Percentiles rank a stretch among this genome's conserved stretches.
Conservation (phyloP, 2,113 vertebrate species). For the Pantherophis guttatus region DNA sequence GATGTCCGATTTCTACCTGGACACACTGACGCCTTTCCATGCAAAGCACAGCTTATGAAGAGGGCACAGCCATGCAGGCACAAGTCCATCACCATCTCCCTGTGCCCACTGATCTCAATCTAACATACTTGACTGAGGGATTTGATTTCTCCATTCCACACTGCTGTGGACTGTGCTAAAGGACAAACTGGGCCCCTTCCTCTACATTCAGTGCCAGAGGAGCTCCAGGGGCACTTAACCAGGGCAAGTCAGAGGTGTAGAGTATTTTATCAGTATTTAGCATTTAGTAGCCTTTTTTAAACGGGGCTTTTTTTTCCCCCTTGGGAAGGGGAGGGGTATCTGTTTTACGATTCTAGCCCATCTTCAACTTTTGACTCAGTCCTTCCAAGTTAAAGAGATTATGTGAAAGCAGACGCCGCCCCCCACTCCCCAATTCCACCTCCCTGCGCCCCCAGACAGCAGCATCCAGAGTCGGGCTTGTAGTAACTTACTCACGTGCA, state of each 20-base stretch:
- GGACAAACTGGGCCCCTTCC: not conserved
- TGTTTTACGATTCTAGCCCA: not conserved
- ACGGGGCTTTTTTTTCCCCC: not conserved
- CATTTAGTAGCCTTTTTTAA: not conserved
- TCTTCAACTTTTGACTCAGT: not conserved
- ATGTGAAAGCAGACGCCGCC: not conserved
- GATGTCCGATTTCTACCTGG: not conserved
- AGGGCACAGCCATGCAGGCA: not conserved
- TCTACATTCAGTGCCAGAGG: not conserved
- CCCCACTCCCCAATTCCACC: not conserved
- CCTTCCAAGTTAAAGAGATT: not conserved
- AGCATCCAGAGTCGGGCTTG: not conserved
- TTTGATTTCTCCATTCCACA: not conserved
- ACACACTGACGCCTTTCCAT: not conserved
- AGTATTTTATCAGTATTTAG: not conserved
- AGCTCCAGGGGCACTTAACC: not conserved
- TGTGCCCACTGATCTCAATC: not conserved
- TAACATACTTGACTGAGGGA: not conserved
- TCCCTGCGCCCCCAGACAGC: not conserved
- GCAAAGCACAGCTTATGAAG: not conserved
- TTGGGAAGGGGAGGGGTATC: not conserved
- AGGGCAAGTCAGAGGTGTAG: not conserved
- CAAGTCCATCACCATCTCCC: not conserved
- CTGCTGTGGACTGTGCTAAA: not conserved
- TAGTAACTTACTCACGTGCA: slow-evolving; percentile 3